phyloP scores from a whole-genome alignment of 2,797 vertebrate species.

The Psittacula derbiana region DNA sequence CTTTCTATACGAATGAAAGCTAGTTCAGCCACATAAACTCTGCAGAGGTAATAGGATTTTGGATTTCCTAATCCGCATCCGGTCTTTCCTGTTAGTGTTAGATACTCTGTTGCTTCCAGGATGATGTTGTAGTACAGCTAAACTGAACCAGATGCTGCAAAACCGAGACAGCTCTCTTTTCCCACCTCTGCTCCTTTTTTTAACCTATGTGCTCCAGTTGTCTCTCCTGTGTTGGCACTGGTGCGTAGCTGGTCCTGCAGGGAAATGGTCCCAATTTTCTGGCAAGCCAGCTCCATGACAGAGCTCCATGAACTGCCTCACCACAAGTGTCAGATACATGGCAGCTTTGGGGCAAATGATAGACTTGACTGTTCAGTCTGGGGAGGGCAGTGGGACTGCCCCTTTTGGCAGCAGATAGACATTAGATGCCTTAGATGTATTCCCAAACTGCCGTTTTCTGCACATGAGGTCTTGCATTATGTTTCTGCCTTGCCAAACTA shows the following conservation, averaged over 20 bases:
- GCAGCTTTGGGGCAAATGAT: neutral
- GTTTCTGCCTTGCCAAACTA: neutral
- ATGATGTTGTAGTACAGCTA: neutral
- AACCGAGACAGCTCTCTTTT: neutral
- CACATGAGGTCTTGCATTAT: neutral
- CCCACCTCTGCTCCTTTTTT: neutral
- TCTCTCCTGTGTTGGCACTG: neutral
- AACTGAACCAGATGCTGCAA: neutral
- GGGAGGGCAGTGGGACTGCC: neutral
- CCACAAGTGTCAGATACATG: neutral
- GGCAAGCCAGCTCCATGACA: neutral
- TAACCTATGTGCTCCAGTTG: neutral
- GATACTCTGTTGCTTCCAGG: neutral
- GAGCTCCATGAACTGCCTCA: neutral
- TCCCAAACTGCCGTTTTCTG: neutral
- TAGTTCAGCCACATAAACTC: neutral
- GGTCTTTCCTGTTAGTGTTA: neutral
- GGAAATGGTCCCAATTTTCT: neutral
- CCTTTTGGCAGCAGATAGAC: neutral
- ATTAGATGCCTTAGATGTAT: neutral
- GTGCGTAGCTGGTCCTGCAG: neutral
- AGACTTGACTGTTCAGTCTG: neutral
- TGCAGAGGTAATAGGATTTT: neutral
- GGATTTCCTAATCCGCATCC: neutral
- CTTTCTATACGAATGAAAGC: neutral